These are phyloP conservation scores for Amiota communis DNA, from an alignment of 2,888 invertebrate genomes.

Conservation along the genomic window DNA sequence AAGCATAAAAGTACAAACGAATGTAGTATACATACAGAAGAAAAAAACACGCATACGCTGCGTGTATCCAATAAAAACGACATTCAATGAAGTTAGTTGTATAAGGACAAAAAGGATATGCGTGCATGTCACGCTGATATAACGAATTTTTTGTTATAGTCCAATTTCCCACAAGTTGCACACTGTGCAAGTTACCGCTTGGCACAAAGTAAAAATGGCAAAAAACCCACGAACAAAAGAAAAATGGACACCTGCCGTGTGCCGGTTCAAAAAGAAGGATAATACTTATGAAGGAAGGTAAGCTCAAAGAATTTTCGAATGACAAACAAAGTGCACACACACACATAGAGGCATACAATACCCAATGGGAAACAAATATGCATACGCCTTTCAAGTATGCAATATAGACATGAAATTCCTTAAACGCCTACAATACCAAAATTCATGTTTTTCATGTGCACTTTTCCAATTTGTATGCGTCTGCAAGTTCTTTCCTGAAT, in stretches of 20 bases:
- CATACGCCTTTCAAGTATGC: constrained; percentile 4
- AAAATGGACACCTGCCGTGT: constrained; percentile 19
- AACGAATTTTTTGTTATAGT: neutral
- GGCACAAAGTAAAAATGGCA: constrained; percentile 10
- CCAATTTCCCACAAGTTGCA: neutral
- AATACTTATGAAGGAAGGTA: too few species aligned
- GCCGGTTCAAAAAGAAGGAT: neutral
- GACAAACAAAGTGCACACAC: neutral
- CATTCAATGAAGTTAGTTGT: neutral
- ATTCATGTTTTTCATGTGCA: constrained; percentile 3
- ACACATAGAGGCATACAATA: neutral
- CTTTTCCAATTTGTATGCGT: constrained; percentile 26
- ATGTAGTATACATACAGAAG: neutral
- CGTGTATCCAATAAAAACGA: constrained; percentile 7
- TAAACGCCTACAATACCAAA: neutral
- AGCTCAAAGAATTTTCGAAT: too few species aligned
- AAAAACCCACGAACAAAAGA: neutral
- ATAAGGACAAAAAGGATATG: neutral
- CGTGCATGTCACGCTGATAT: constrained; percentile 15
- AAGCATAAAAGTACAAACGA: neutral
- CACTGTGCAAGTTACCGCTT: constrained; percentile 17
- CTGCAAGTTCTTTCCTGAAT: neutral
- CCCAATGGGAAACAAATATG: neutral
- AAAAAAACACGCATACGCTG: constrained; percentile 18
- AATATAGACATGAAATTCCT: constrained; percentile 9